Percentiles rank a stretch among this genome's conserved stretches.
phyloP scores from a whole-genome alignment of 2,888 invertebrate species.

The Laothoe populi region DNA sequence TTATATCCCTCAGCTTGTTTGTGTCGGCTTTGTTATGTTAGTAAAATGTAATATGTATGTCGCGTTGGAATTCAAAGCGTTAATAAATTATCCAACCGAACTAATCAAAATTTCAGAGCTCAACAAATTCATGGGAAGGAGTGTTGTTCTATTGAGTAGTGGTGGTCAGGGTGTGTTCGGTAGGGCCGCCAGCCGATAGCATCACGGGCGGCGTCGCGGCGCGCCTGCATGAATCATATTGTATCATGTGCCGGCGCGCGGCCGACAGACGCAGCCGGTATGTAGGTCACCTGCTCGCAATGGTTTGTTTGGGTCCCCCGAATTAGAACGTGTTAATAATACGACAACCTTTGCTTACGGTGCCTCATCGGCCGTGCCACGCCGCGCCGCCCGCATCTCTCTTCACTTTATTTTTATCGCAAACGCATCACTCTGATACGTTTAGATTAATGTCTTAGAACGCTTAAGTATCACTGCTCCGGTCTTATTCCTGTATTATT shows the following conservation, averaged over 20 bases:
- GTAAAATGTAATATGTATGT: too few species aligned
- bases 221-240: constrained; percentile 68
- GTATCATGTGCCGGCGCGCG: constrained; percentile 62
- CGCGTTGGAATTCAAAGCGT: too few species aligned
- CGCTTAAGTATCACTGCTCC: neutral
- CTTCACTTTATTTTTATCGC: constrained; percentile 62
- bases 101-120: neutral
- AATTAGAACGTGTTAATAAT: constrained; percentile 81
- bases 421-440: constrained; percentile 33
- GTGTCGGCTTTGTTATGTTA: too few species aligned
- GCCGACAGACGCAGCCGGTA: constrained; percentile 71
- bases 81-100: neutral
- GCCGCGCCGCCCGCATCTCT: constrained; percentile 40
- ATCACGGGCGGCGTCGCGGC: constrained; percentile 22
- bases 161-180: neutral
- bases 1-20: too few species aligned
- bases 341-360: constrained; percentile 75
- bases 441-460: constrained; percentile 18
- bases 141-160: neutral
- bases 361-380: constrained; percentile 46
- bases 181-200: neutral
- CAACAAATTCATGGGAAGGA: neutral
- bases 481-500: neutral
- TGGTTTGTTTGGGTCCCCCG: constrained; percentile 83
- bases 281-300: constrained; percentile 79